A percentile compares a stretch with the other conserved stretches of the same genome.
These are phyloP conservation scores for Saguinus midas DNA, from an alignment of 2,113 vertebrate species.

Conservation along the genomic window DNA sequence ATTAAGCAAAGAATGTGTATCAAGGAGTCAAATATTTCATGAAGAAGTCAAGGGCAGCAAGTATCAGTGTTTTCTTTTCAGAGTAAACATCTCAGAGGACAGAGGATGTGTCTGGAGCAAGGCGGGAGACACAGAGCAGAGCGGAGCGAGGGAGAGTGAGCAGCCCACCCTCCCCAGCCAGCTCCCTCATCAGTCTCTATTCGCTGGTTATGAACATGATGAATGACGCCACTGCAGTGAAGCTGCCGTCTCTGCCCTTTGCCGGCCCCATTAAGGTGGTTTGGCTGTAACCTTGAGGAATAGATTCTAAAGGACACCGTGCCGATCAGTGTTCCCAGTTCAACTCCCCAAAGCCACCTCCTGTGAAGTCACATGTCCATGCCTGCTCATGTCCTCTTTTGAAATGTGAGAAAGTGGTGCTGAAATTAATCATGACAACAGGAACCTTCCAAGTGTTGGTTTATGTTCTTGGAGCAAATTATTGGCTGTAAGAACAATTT, in stretches of 20 bases:
- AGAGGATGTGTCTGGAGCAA: background rate
- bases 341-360: conserved; percentile 25
- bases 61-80: conserved; percentile 70
- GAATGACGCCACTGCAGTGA: conserved; percentile 33
- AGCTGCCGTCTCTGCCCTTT: conserved; percentile 37
- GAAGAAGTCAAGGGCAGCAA: conserved; percentile 38
- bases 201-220: conserved; percentile 48
- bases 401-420: background rate
- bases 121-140: background rate
- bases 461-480: background rate
- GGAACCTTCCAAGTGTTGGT: background rate
- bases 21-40: conserved; percentile 35
- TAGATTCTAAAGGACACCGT: conserved; percentile 64
- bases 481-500: conserved; percentile 52
- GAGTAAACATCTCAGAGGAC: conserved; percentile 17
- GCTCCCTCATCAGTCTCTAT: conserved; percentile 72
- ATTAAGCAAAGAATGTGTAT: conserved; percentile 40
- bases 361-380: conserved; percentile 37
- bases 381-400: background rate
- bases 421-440: background rate
- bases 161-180: background rate
- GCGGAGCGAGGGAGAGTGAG: background rate
- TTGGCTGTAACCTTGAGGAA: conserved; percentile 75
- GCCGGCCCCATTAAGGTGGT: background rate
- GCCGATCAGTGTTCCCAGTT: conserved; percentile 73